A percentile compares a stretch with the other conserved stretches of the same genome.
Conservation (phyloP, 2,797 vertebrate genomes). For the Cebuella pygmaea region DNA sequence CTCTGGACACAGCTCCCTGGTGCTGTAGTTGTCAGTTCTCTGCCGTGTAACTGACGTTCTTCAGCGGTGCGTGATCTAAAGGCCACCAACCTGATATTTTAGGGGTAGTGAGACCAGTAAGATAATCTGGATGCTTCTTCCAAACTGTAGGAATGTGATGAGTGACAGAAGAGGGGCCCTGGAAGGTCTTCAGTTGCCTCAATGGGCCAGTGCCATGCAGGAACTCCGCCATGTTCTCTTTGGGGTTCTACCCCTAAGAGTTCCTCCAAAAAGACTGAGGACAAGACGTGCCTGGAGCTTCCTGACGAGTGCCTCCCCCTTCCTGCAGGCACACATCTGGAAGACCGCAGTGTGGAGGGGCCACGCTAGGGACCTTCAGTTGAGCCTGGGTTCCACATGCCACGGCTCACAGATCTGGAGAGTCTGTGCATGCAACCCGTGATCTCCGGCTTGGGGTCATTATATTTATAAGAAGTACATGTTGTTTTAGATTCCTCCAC, state of each 20-base stretch:
- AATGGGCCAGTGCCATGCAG: accelerated
- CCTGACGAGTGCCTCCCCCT: background rate
- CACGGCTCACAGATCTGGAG: background rate
- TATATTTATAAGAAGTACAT: background rate
- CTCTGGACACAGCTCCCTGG: accelerated
- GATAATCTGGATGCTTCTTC: background rate
- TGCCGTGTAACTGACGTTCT: background rate
- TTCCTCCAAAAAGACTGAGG: background rate
- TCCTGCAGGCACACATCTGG: background rate
- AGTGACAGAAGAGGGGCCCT: accelerated
- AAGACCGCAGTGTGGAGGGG: background rate
- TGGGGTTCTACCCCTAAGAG: no score
- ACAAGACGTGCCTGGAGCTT: background rate
- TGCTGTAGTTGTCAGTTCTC: accelerated
- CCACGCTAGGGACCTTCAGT: accelerated
- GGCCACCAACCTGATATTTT: background rate
- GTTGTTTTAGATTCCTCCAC: background rate
- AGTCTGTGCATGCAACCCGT: accelerated
- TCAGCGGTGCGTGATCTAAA: accelerated
- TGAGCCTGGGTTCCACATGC: background rate
- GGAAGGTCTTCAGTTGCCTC: accelerated
- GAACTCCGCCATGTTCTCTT: accelerated
- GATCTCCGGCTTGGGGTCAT: background rate
- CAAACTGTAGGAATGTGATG: background rate
- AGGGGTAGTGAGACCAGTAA: background rate